Base-by-base conservation (phyloP, 2,888 invertebrate species). In the Nowickia ferox region DNA sequence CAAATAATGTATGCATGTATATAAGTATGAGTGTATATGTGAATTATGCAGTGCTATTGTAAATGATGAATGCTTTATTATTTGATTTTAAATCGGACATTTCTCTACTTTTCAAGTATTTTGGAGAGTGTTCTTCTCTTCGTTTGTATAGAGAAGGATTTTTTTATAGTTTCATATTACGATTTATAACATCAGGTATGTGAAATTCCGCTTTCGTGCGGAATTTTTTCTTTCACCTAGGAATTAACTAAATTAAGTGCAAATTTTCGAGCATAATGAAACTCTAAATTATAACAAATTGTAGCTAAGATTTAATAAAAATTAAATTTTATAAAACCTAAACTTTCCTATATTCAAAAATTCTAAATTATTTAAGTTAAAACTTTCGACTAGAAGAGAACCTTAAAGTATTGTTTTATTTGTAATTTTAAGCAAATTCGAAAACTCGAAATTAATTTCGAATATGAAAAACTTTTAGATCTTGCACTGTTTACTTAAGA, bases 61-160 rank as follows among this genome's bases (percentile, higher is more conserved):
- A 57, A 65, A 63, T 65, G 42, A 51, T 76, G 42, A 44, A 46
- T 46, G n/a, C 30, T 22, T 22, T 55, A 53, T 40, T 63, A 63
- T 53, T 75, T 51, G 61, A 55, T 55, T 53, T 15, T 30, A 44
- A 65, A 51, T 65, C 44, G 63, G 76, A 53, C 44, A 53, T 55
- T 65, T 53, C 63, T 51, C 22, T n/a, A 19, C 17, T 57, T 51
- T 74, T 61, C 9, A 63, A 19, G 15, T 10, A 63, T 22, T 3
- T 38, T 19, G n/a, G 30, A 19, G 9, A 30, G 42, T 71, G 22
- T 71, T 46, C 15, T 65, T 15, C 9, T 65, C 22, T 66, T 66
- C 40, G 19, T 63, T 40, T 63, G 6, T 11, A n/a, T 19, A 1
- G 0, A 13, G 40, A 63, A 13, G 44, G 19, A 63, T 17, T 44